These are phyloP conservation scores for Pelvicachromis taeniatus DNA, from an alignment of 2,113 vertebrate genomes.

Conservation along the genomic window DNA sequence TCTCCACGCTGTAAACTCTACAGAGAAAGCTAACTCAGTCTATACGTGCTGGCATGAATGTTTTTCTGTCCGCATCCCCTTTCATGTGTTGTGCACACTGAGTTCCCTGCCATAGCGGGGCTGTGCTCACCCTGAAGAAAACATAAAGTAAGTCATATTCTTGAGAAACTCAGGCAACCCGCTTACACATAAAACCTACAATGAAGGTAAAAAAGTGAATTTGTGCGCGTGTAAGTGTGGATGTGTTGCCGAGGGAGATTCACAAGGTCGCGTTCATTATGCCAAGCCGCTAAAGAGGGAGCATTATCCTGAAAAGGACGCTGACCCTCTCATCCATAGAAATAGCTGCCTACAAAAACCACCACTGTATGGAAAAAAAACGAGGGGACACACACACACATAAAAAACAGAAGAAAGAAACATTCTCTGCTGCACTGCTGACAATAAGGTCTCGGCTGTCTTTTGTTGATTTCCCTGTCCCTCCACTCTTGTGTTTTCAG, in stretches of 20 bases:
- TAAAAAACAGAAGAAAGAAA: constrained; percentile 41
- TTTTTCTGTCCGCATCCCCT: not conserved
- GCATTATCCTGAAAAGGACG: constrained; percentile 5
- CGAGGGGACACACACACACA: not conserved
- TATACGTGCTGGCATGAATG: not conserved
- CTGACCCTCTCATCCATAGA: constrained; percentile 5
- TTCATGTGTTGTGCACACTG: not conserved
- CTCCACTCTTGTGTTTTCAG: constrained; percentile 49
- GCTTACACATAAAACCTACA: not conserved
- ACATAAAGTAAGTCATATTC: not conserved
- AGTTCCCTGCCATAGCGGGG: not conserved
- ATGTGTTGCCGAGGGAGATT: not conserved
- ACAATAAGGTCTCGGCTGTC: constrained; percentile 56
- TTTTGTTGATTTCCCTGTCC: constrained; percentile 59
- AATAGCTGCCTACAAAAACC: constrained; percentile 6
- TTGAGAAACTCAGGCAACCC: not conserved
- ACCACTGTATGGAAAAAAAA: not conserved
- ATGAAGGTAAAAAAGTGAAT: not conserved
- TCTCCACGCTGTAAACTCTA: not conserved
- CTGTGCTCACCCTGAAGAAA: not conserved
- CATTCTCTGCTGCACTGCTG: constrained; percentile 4
- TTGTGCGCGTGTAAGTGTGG: not conserved
- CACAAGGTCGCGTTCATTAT: constrained; percentile 25
- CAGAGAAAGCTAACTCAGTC: not conserved
- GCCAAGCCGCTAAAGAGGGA: constrained; percentile 10